A percentile compares a stretch with the other conserved stretches of the same genome.
These are phyloP conservation scores for Amiota mariae DNA, from an alignment of 2,888 invertebrate species.

Conservation along the genomic window DNA sequence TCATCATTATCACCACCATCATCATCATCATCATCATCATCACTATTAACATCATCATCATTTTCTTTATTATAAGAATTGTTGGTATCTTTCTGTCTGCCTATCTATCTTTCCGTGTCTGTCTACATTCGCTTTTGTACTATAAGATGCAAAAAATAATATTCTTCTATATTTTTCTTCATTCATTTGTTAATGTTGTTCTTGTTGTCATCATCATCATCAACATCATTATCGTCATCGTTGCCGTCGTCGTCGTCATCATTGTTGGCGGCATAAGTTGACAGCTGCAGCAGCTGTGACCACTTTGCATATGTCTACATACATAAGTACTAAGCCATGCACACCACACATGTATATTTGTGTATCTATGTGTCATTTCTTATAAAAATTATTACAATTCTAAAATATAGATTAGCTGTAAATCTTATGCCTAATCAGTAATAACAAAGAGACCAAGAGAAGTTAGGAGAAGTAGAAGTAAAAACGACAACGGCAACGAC, in stretches of 20 bases:
- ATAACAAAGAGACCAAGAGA: background rate
- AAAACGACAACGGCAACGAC: background rate
- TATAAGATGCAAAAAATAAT: too few relatives aligned
- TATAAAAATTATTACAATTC: constrained; percentile 46
- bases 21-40: background rate
- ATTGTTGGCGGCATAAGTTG: constrained; percentile 6
- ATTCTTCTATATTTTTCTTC: too few relatives aligned
- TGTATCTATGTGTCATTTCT: background rate
- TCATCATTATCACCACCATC: background rate
- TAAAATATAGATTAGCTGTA: constrained; percentile 67
- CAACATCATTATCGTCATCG: background rate
- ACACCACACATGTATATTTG: too few relatives aligned
- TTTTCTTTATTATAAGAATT: too few relatives aligned
- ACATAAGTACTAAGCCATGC: background rate
- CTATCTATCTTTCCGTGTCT: background rate
- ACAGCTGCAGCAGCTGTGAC: constrained; percentile 25
- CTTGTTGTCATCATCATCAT: background rate
- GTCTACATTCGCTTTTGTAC: too few relatives aligned
- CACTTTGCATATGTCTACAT: constrained; percentile 22
- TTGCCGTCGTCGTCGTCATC: background rate
- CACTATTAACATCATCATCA: background rate
- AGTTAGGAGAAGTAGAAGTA: too few relatives aligned
- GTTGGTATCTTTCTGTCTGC: background rate
- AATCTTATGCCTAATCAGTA: constrained; percentile 59
- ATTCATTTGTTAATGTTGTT: background rate